Percentiles rank a stretch among this genome's conserved stretches.
phyloP scores from a whole-genome alignment of 1,140 invertebrate species.

The Drosophila ogumai region DNA sequence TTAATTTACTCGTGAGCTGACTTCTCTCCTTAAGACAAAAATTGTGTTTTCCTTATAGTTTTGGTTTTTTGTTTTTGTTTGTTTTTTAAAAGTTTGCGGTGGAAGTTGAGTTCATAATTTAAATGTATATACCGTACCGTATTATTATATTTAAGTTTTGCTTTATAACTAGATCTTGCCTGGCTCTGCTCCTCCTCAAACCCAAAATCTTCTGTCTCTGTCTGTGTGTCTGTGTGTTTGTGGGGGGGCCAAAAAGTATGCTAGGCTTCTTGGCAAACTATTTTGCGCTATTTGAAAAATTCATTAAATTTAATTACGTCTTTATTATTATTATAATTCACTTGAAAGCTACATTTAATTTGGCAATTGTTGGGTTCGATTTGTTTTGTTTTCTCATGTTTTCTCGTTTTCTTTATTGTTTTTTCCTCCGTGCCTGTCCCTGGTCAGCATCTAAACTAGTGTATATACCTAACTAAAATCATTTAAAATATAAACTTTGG shows the following conservation, averaged over 20 bases:
- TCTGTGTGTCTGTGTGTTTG: slow-evolving; percentile 24
- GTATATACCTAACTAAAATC: slow-evolving; percentile 71
- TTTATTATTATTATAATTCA: slow-evolving; percentile 72
- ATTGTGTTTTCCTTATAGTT: slow-evolving; percentile 65
- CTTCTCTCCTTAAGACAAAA: slow-evolving; percentile 74
- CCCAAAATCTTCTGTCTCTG: slow-evolving; percentile 60
- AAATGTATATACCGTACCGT: slow-evolving; percentile 70
- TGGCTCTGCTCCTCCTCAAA: slow-evolving; percentile 58
- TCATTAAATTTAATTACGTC: slow-evolving; percentile 76
- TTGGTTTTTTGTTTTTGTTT: slow-evolving; percentile 39
- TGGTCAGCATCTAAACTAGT: slow-evolving; percentile 67
- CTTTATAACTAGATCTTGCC: slow-evolving; percentile 69
- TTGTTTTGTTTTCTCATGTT: slow-evolving; percentile 48
- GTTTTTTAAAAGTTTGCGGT: slow-evolving; percentile 76
- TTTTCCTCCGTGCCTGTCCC: slow-evolving; percentile 22
- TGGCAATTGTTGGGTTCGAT: slow-evolving; percentile 85
- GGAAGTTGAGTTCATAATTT: slow-evolving; percentile 81
- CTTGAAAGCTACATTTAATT: slow-evolving; percentile 84
- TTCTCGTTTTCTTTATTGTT: slow-evolving; percentile 34
- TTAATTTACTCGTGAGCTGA: slow-evolving; percentile 62
- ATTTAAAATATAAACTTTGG: slow-evolving; percentile 81
- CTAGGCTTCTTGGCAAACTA: slow-evolving; percentile 57
- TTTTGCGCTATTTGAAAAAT: slow-evolving; percentile 50
- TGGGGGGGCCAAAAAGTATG: slow-evolving; percentile 58
- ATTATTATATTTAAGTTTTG: slow-evolving; percentile 71